These are phyloP conservation scores for Sthenelais limicola DNA, from an alignment of 2,888 invertebrate genomes.

Conservation along the genomic window DNA sequence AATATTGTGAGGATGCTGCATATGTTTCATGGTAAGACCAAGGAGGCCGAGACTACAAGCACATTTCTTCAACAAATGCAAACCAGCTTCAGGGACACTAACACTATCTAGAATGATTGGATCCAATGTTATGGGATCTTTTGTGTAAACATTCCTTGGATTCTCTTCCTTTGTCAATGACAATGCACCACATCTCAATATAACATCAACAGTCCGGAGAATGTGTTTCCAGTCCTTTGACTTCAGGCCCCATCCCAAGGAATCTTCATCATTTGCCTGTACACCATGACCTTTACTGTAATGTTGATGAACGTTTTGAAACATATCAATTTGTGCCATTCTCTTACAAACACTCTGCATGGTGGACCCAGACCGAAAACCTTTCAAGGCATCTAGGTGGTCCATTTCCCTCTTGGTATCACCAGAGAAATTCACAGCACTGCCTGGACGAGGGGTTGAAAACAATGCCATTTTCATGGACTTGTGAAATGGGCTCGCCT, in stretches of 20 bases:
- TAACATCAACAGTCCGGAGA: slow-evolving; percentile 25
- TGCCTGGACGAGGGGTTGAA: slow-evolving; percentile 43
- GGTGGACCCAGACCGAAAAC: slow-evolving; percentile 47
- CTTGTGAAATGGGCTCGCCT: slow-evolving; percentile 44
- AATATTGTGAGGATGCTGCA: not conserved
- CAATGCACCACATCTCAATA: slow-evolving; percentile 42
- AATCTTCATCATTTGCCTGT: no score
- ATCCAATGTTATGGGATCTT: not conserved
- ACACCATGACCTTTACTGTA: not conserved
- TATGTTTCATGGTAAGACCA: not conserved
- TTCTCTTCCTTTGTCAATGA: not conserved
- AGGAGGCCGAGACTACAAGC: not conserved
- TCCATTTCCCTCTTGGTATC: slow-evolving; percentile 50
- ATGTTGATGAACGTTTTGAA: slow-evolving; percentile 2
- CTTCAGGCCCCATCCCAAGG: slow-evolving; percentile 15
- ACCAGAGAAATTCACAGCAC: slow-evolving; percentile 44
- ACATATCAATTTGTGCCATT: slow-evolving; percentile 45
- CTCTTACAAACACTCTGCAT: slow-evolving; percentile 42
- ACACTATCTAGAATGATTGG: not conserved
- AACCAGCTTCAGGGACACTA: not conserved
- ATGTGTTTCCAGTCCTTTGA: slow-evolving; percentile 44
- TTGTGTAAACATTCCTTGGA: not conserved
- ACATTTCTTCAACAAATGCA: not conserved
- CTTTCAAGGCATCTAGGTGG: slow-evolving; percentile 48
- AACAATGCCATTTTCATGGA: slow-evolving; percentile 46